Evolutionary conservation across 2,888 invertebrate genomes (phyloP).

Genomic region (Epicampocera succincta): DNA sequence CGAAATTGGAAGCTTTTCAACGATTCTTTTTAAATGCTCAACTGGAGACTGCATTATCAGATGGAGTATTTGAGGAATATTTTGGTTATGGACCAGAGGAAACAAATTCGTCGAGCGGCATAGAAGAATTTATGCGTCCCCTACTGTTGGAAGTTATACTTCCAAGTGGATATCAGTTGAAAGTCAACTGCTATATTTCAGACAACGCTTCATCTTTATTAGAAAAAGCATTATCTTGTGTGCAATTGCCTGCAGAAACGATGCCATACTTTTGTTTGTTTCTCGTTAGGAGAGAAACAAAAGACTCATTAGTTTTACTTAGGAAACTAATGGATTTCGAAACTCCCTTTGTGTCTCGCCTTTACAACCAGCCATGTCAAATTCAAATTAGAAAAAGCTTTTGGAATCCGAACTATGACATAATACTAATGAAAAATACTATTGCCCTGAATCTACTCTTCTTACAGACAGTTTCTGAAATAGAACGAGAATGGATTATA

Average conservation of each 20-base stretch:
- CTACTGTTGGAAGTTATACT: slow-evolving; percentile 86
- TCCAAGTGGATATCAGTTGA: slow-evolving; percentile 93
- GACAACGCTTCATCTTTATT: slow-evolving; percentile 93
- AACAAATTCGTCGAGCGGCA: slow-evolving; percentile 80
- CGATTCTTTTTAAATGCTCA: slow-evolving; percentile 95
- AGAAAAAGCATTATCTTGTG: slow-evolving; percentile 90
- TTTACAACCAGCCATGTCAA: slow-evolving; percentile 88
- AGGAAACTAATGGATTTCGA: slow-evolving; percentile 98
- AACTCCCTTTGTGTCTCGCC: slow-evolving; percentile 95
- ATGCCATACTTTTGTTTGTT: slow-evolving; percentile 95
- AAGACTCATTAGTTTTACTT: slow-evolving; percentile 87
- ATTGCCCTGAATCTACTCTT: slow-evolving; percentile 93
- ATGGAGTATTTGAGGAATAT: slow-evolving; percentile 70
- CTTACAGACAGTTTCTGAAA: slow-evolving; percentile 92
- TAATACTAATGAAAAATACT: slow-evolving; percentile 90
- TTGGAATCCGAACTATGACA: slow-evolving; percentile 93
- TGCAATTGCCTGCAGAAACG: slow-evolving; percentile 90
- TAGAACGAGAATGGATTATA: slow-evolving; percentile 93
- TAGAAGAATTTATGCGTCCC: slow-evolving; percentile 83
- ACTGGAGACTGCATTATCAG: slow-evolving; percentile 89
- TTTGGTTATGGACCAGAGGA: slow-evolving; percentile 72
- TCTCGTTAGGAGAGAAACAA: slow-evolving; percentile 87
- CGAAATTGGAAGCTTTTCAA: slow-evolving; percentile 90
- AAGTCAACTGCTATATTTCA: slow-evolving; percentile 89
- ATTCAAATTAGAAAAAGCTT: slow-evolving; percentile 95